Base-by-base conservation (phyloP, 30 jellyfish, hydroid and myxozoan species). In the Aurelia aurita region DNA sequence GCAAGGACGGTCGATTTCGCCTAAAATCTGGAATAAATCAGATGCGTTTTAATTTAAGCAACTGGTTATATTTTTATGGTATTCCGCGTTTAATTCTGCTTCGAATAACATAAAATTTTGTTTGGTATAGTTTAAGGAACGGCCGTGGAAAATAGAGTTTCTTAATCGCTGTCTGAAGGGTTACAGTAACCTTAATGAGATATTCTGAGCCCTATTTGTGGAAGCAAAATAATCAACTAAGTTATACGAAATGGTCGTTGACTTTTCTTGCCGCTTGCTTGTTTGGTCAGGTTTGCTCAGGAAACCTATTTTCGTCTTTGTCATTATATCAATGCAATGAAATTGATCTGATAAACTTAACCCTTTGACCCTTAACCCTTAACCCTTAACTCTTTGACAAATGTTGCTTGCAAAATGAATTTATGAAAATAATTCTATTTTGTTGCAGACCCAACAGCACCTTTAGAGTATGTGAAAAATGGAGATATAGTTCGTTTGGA, bases 401-500 rank as follows among this genome's bases (percentile, higher is more conserved):
- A 21, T 18, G 49, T 64, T 28, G 16, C 27, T 64, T 14, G 44
- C 18, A 21, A 21, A 19, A 21, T 64, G 44, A 19, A 25, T 28
- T 27, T 7, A 29, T 14, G 16, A 23, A 2, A 16, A 18, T 46
- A 23, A 3, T 72, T 46, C 5, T 18, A 46, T 62, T 23, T 69
- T 23, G 18, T 76, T 66, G 27, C 49, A 94, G 99, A 80, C 76
- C 96, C 96, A 25, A 21, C 61, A 20, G 90, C 89, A 21, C 97
- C 96, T 0, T 54, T 90, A 27, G 95, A 95, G 51, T 95, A 87
- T 72, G 97, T 95, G 16, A 68, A 77, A 60, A 95, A 95, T 86
- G 99, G 99, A 54, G 99, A 95, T 67, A 35, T 82, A 16, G 68
- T 95, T 11, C 88, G 97, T 29, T 69, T 95, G 19, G 92, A 75